A percentile compares a stretch with the other conserved stretches of the same genome.
phyloP scores from a whole-genome alignment of 2,797 vertebrate species.

The Spheniscus humboldti region DNA sequence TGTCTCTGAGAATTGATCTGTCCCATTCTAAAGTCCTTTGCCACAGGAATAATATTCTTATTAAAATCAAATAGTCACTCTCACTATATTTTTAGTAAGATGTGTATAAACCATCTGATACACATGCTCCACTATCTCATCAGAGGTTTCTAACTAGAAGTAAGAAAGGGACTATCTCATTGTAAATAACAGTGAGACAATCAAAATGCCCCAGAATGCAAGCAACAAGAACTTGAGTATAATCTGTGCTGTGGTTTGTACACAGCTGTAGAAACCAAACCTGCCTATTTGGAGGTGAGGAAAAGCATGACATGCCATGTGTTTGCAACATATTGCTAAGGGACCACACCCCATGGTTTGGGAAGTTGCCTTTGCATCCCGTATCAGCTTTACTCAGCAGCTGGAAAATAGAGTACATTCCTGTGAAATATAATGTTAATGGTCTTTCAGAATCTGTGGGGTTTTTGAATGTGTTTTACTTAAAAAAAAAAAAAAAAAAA shows the following conservation, averaged over 20 bases:
- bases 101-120: neutral
- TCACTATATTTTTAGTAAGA: neutral
- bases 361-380: neutral
- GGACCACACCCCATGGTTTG: neutral
- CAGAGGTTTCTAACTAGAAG: neutral
- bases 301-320: neutral
- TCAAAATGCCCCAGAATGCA: neutral
- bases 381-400: neutral
- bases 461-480: neutral
- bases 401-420: neutral
- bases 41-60: neutral
- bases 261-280: neutral
- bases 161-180: neutral
- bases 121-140: neutral
- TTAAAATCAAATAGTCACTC: neutral
- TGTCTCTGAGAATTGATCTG: neutral
- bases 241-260: neutral
- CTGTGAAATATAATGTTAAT: neutral
- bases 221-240: neutral
- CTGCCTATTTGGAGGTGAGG: neutral
- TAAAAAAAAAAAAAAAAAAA: neutral
- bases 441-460: neutral
- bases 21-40: neutral
- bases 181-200: neutral
- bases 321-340: neutral